Evolutionary conservation across 1,140 invertebrate species (phyloP).

Genomic region (Homalodisca vitripennis): DNA sequence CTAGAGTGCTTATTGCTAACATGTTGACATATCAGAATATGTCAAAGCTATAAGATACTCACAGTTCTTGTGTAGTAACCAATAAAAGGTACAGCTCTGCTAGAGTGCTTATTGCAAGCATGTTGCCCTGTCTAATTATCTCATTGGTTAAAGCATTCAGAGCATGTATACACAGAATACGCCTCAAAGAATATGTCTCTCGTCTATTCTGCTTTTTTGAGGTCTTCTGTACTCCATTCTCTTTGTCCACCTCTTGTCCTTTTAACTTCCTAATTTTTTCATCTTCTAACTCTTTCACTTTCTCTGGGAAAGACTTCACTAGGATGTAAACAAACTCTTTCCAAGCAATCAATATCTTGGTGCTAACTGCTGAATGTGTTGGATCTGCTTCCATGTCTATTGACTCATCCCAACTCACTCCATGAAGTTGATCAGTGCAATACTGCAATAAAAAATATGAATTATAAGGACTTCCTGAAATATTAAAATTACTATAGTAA

Average conservation of each 20-base stretch:
- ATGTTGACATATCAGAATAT: too few relatives aligned
- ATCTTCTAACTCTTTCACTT: background rate
- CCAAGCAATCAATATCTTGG: conserved; percentile 17
- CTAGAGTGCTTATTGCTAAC: too few relatives aligned
- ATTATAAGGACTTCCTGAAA: too few relatives aligned
- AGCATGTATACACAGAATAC: background rate
- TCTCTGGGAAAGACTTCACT: conserved; percentile 4
- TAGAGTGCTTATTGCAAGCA: conserved; percentile 6
- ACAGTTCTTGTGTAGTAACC: too few relatives aligned
- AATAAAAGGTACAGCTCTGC: conserved; percentile 4
- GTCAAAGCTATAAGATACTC: too few relatives aligned
- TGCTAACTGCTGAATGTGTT: conserved; percentile 9
- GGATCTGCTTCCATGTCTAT: background rate
- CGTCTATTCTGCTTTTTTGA: too few relatives aligned
- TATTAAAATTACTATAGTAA: too few relatives aligned
- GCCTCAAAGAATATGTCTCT: background rate
- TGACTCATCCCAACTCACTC: background rate
- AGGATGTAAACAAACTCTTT: conserved; percentile 16
- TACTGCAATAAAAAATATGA: conserved; percentile 3
- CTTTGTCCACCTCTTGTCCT: background rate
- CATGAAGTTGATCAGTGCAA: conserved; percentile 3
- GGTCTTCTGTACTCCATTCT: too few relatives aligned
- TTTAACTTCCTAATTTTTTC: too few relatives aligned
- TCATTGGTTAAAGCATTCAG: background rate
- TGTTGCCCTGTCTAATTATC: conserved; percentile 1